phyloP scores from a whole-genome alignment of 2,797 vertebrate genomes.

The Helarctos malayanus region DNA sequence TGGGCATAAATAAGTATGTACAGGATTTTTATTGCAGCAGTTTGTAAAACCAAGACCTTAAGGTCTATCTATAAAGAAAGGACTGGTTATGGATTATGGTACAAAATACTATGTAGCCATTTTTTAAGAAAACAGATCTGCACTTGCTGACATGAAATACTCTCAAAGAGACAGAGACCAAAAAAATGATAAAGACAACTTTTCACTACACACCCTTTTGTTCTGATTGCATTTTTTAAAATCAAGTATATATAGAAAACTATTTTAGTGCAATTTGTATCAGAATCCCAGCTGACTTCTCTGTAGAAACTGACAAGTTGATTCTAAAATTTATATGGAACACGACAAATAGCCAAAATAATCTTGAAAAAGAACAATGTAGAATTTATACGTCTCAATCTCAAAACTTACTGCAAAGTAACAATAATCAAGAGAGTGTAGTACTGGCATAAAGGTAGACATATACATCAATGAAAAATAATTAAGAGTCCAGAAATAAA shows the following conservation, averaged over 20 bases:
- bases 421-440: background rate
- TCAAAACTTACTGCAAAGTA: constrained; percentile 39
- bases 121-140: background rate
- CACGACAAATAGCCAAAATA: background rate
- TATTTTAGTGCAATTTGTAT: background rate
- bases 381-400: background rate
- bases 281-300: background rate
- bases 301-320: background rate
- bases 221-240: background rate
- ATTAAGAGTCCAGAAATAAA: background rate
- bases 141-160: background rate
- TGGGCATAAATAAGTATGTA: background rate
- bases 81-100: background rate
- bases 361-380: constrained; percentile 26
- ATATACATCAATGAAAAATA: background rate
- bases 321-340: constrained; percentile 37
- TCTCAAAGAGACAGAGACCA: constrained; percentile 22
- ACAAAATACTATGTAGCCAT: constrained; percentile 23
- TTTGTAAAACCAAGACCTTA: constrained; percentile 45
- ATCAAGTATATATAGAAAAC: constrained; percentile 16
- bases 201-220: background rate
- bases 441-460: background rate
- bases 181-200: background rate
- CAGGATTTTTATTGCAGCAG: background rate
- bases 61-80: constrained; percentile 14